Base-by-base conservation (phyloP, 2,797 vertebrate genomes). In the Oreortyx pictus region DNA sequence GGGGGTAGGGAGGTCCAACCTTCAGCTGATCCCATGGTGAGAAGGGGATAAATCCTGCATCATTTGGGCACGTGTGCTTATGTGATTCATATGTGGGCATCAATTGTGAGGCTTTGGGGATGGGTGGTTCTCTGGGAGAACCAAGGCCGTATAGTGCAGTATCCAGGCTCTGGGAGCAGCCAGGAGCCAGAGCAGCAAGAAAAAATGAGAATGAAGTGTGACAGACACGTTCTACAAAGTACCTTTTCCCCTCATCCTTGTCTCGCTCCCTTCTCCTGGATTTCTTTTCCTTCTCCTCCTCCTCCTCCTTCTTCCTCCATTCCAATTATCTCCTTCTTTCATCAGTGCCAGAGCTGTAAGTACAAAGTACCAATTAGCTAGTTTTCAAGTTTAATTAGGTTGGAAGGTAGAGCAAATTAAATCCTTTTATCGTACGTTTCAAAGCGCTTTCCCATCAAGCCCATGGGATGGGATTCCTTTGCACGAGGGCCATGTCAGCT, bases 371-470 rank as follows among this genome's bases (percentile, higher is more conserved):
- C 97, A 97, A 95, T 97, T 97, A 97, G 96, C 95, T 97, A 94
- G 92, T 97, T 97, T 97, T 97, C 96, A 96, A 95, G 89, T 97
- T 97, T 98, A 97, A 97, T 97, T 98, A 97, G 97, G 96, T 97
- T 96, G 95, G 96, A 96, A 97, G 96, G 95, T 96, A 97, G 90
- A 97, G 96, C 92, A 94, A 97, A 97, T 97, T 96, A 97, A 97
- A 97, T 96, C 93, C 97, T 97, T 96, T 97, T 96, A 94, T 95
- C 81, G 37, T 95, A 50, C 15, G 31, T 97, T 97, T 97, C 97
- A 95, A 97, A 96, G 95, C 19, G 1, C 88, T 94, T 96, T 96
- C 94, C 95, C 93, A 54, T 90, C 78, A 78, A 89, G 73, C 74
- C 91, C 81, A 46, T 16, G 86, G 91, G 94, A 90, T 31, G 29